Evolutionary conservation across 2,113 vertebrate genomes (phyloP).

Genomic region (Seriola rivoliana): DNA sequence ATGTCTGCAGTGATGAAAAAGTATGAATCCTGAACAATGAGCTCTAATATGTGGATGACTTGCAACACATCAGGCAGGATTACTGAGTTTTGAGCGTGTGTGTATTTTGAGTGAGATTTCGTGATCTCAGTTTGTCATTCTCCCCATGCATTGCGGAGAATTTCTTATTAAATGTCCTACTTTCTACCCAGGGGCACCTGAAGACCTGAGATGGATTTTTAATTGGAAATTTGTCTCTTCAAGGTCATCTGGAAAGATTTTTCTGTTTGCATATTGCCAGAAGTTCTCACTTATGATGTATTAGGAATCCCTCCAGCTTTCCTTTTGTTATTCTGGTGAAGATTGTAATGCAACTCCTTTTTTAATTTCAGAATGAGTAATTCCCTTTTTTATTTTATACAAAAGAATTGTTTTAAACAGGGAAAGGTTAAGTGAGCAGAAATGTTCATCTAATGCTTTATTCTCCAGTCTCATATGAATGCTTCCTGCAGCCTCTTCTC

Average conservation of each 20-base stretch:
- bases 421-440: constrained; percentile 9
- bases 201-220: constrained; percentile 59
- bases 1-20: constrained; percentile 15
- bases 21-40: not conserved
- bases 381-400: constrained; percentile 15
- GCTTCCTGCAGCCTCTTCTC: constrained; percentile 21
- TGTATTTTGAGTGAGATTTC: constrained; percentile 15
- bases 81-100: constrained; percentile 22
- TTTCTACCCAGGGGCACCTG: constrained; percentile 32
- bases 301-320: constrained; percentile 30
- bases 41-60: not conserved
- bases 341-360: constrained; percentile 20
- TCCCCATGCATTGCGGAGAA: not conserved
- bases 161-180: constrained; percentile 37
- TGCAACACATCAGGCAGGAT: not conserved
- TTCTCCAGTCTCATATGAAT: not conserved
- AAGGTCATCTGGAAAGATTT: constrained; percentile 48
- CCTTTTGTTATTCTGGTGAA: not conserved
- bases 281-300: constrained; percentile 22
- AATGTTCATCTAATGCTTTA: not conserved
- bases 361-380: constrained; percentile 31
- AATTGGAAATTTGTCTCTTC: constrained; percentile 56
- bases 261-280: constrained; percentile 35
- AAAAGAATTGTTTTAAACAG: not conserved
- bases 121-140: constrained; percentile 40